These are phyloP conservation scores for Scomber scombrus DNA, from an alignment of 2,113 vertebrate species.

Conservation along the genomic window DNA sequence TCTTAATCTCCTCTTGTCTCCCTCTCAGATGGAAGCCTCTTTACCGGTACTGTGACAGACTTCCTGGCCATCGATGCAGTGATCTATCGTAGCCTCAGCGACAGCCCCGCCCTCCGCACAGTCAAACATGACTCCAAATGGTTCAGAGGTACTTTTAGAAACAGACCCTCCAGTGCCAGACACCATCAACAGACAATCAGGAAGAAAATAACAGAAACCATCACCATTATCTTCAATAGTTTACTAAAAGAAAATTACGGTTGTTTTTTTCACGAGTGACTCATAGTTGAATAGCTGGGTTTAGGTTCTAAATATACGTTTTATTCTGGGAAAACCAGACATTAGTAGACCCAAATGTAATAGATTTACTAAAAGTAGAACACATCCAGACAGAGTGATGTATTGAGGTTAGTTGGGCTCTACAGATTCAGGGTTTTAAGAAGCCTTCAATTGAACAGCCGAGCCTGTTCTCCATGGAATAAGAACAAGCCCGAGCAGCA, in stretches of 20 bases:
- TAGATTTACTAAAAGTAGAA: constrained; percentile 44
- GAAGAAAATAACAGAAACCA: constrained; percentile 29
- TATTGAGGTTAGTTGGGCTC: constrained; percentile 60
- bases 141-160: constrained; percentile 91
- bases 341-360: constrained; percentile 31
- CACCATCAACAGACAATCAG: constrained; percentile 24
- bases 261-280: constrained; percentile 6
- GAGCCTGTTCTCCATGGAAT: constrained; percentile 29
- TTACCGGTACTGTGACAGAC: constrained; percentile 96
- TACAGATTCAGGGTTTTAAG: constrained; percentile 48
- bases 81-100: constrained; percentile 96
- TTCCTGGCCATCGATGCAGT: constrained; percentile 97
- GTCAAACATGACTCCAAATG: constrained; percentile 99
- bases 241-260: constrained; percentile 9
- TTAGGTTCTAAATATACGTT: constrained; percentile 24
- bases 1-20: constrained; percentile 60
- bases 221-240: constrained; percentile 8
- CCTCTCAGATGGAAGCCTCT: constrained; percentile 92
- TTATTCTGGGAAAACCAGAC: constrained; percentile 31
- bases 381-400: constrained; percentile 52
- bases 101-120: constrained; percentile 93
- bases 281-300: constrained; percentile 8
- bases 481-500: constrained; percentile 41
- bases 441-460: constrained; percentile 14
- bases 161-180: constrained; percentile 15